phyloP scores from a whole-genome alignment of 2,113 vertebrate species.

The Mastomys coucha region DNA sequence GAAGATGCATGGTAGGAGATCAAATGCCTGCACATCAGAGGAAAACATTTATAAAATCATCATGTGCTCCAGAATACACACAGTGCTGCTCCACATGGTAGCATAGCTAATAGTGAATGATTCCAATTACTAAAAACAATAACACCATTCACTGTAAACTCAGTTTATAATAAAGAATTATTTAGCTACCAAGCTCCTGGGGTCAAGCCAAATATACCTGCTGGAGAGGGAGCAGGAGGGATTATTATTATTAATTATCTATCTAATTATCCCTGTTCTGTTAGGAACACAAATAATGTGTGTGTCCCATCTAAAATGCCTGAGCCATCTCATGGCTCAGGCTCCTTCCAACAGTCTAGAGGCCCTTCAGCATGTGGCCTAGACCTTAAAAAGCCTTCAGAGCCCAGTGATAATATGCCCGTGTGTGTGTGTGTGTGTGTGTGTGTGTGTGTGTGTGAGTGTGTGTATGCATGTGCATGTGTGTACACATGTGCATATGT shows the following conservation, averaged over 20 bases:
- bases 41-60: not conserved
- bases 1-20: not conserved
- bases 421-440: not conserved
- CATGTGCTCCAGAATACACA: not conserved
- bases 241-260: conserved; percentile 62
- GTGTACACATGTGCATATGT: no score
- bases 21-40: conserved; percentile 17
- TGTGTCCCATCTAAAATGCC: not conserved
- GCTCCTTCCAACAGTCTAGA: not conserved
- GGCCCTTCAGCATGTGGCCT: not conserved
- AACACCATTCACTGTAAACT: conserved; percentile 55
- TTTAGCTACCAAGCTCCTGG: conserved; percentile 50
- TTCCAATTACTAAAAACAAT: conserved; percentile 64
- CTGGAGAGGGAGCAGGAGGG: not conserved
- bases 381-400: not conserved
- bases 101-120: conserved; percentile 47
- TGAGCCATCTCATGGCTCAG: not conserved
- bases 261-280: conserved; percentile 11
- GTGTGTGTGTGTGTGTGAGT: no score
- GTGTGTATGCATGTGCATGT: no score
- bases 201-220: conserved; percentile 38
- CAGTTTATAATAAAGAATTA: conserved; percentile 64
- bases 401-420: not conserved
- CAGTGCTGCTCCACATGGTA: conserved; percentile 2
- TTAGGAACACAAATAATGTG: not conserved